Base-by-base conservation (phyloP, 1,140 invertebrate species). In the Phthorimaea operculella region DNA sequence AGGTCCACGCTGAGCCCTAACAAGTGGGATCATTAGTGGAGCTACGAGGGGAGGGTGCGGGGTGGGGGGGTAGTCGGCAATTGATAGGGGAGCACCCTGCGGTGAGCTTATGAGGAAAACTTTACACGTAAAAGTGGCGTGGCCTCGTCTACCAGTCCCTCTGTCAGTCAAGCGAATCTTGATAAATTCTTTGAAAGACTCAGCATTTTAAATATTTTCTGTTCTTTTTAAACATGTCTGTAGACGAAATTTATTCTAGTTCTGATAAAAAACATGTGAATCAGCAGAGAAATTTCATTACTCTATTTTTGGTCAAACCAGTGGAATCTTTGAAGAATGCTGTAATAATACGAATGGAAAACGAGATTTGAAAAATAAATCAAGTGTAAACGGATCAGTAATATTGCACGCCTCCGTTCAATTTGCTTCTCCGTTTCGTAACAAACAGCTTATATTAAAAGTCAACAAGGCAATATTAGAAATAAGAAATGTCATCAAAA, bases 1-100 rank as follows among this genome's bases (percentile, higher is more conserved):
- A 78, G 76, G 79, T 82, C 81, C 75, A 68, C 67, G 59, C 60
- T 74, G 73, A 79, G 76, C 74, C 75, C 72, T 79, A 84, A 84
- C 81, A 84, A 84, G 78, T 83, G 81, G 76, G 63, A 80, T 84
- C 81, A 84, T 83, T 83, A 83, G 81, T 72, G 68, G 66, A 63
- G 68, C 66, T 63, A 60, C n/a, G 62, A 50, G 15, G 49, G 54
- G 55, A 33, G 17, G 11, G 66, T 50, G 44, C 44, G 56, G 54
- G 52, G 64, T 55, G 47, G 51, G 58, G 53, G 28, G 51, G 59
- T 52, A 54, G 48, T 59, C 49, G 63, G 72, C 76, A 79, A 82
- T 80, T 83, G 80, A 82, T 82, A 83, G 76, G 78, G 76, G 80
- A 76, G 73, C 72, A 62, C 68, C 72, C 70, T 83, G 75, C 63